A percentile compares a stretch with the other conserved stretches of the same genome.
Conservation (phyloP, 1,140 invertebrate species). For the Aphelinus atriplicis region DNA sequence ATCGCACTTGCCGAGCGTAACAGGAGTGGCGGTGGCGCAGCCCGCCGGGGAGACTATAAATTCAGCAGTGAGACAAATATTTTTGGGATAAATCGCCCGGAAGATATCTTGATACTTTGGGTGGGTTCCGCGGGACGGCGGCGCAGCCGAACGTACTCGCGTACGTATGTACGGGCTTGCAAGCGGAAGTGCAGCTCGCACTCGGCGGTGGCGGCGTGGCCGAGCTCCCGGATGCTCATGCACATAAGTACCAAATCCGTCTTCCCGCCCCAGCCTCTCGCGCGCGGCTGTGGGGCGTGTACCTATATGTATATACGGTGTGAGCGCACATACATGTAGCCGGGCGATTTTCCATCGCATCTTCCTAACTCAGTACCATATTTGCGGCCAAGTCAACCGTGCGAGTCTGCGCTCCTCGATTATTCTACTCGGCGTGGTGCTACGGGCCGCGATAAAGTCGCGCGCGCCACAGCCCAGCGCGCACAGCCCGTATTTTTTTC, state of each 20-base stretch:
- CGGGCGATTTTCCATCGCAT: conserved; percentile 44
- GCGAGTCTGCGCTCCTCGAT: conserved; percentile 43
- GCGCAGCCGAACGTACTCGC: neutral
- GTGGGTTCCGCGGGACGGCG: too few species aligned
- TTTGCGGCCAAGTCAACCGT: conserved; percentile 51
- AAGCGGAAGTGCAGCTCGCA: conserved; percentile 5
- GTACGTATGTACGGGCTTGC: neutral
- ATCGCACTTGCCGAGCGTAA: neutral
- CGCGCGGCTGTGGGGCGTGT: too few species aligned
- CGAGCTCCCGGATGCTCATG: neutral
- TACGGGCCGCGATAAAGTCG: too few species aligned
- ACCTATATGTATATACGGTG: too few species aligned
- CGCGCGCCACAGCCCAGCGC: too few species aligned
- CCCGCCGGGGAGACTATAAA: conserved; percentile 11
- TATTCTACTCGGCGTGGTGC: conserved; percentile 13
- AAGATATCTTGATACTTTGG: conserved; percentile 29
- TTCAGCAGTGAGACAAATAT: conserved; percentile 23
- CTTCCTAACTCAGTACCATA: conserved; percentile 46
- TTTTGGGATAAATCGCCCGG: conserved; percentile 28
- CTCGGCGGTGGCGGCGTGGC: neutral
- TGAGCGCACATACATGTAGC: too few species aligned
- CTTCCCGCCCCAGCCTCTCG: conserved; percentile 12
- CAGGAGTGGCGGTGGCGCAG: conserved; percentile 7
- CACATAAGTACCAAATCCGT: conserved; percentile 48
- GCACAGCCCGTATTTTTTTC: neutral